Conservation (phyloP, 1,140 invertebrate species). For the Dryas iulia region DNA sequence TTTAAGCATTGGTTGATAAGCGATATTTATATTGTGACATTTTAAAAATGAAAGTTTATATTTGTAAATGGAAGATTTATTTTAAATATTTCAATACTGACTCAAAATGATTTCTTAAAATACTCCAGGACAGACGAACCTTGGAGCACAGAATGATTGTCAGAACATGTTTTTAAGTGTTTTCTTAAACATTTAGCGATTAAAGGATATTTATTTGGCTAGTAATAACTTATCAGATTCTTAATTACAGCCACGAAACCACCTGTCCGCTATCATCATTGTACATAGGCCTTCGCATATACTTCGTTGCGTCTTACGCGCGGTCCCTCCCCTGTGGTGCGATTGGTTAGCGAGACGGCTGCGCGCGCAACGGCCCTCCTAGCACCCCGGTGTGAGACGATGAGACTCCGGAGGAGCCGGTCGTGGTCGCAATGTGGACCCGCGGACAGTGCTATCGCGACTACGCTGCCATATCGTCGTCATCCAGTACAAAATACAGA, state of each 20-base stretch:
- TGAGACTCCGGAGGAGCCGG: constrained; percentile 66
- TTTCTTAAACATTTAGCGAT: constrained; percentile 67
- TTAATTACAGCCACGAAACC: constrained; percentile 78
- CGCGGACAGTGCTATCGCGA: constrained; percentile 66
- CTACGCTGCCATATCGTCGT: constrained; percentile 48
- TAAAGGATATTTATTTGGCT: constrained; percentile 70
- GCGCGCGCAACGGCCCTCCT: constrained; percentile 76
- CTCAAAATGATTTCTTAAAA: no score
- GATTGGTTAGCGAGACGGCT: constrained; percentile 58
- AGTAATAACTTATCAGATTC: constrained; percentile 73
- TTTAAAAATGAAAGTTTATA: no score
- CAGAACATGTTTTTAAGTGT: constrained; percentile 43
- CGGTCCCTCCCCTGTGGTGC: constrained; percentile 65
- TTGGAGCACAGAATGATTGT: not conserved
- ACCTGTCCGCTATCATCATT: constrained; percentile 78
- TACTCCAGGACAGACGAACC: not conserved
- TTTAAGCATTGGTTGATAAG: no score
- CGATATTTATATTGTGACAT: no score
- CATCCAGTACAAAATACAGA: constrained; percentile 30
- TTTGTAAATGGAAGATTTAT: no score
- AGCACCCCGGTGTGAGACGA: constrained; percentile 54
- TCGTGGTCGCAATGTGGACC: constrained; percentile 61
- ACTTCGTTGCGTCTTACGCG: constrained; percentile 77
- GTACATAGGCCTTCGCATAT: constrained; percentile 80
- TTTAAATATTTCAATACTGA: no score